Base-by-base conservation (phyloP, 2,888 invertebrate species). In the Drosophila paucipuncta region DNA sequence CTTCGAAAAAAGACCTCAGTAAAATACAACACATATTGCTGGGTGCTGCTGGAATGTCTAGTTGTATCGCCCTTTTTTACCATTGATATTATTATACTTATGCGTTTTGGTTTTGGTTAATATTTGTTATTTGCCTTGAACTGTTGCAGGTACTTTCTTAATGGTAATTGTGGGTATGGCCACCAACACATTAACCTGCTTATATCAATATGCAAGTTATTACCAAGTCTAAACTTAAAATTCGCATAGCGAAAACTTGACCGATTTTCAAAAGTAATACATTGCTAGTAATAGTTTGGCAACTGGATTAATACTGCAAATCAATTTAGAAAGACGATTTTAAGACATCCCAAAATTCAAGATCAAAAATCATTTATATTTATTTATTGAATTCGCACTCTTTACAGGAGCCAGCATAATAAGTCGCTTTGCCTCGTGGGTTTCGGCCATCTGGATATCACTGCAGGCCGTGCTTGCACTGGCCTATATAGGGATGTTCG, bases 371-470 rank as follows among this genome's bases (percentile, higher is more conserved):
- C 2, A n/a, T 11, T 37, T 22, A n/a, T 31, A 11, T 28, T 28
- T 39, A n/a, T 7, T 28, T 30, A 28, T 47, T 25, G 4, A 25
- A 47, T 25, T 47, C 7, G 4, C 9, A 39, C 57, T n/a, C 18
- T 39, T 22, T 41, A 22, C 70, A 93, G 93, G 94, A 76, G 94
- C 94, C 72, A 91, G 92, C 76, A 91, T 94, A 43, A 83, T 94
- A 25, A 92, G 94, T 53, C 92, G 94, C 71, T 91, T 94, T 64
- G 93, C 93, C 31, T 93, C 94, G 10, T 94, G 93, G 93, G 77
- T 93, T 30, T 91, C 92, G 37, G 91, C 93, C 41, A 88, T 94
- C 72, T 93, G 94, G 93, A 86, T 93, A 59, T 93, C 93, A 25
- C 73, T 94, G 60, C 93, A 94, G 78, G 93, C 93, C 22, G 93